Base-by-base conservation (phyloP, 2,888 invertebrate species). In the Tetranychus piercei region DNA sequence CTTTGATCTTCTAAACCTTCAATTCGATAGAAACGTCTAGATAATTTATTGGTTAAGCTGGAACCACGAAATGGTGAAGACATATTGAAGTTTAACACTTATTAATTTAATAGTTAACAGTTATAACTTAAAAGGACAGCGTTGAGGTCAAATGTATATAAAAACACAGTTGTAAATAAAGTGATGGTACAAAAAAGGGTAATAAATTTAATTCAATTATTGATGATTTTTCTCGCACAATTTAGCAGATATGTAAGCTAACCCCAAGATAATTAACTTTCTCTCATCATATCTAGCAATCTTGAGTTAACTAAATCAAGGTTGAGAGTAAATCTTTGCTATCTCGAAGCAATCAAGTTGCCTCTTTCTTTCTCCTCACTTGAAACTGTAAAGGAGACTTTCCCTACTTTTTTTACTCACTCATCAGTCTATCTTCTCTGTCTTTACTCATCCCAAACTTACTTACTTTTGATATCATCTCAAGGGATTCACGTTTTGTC, bases 1-100 rank as follows among this genome's bases (percentile, higher is more conserved):
- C 86, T 89, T 82, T 91, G 92, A 81, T 87, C 88, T 79, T 22
- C 81, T 77, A 86, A 88, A 80, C 89, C 92, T 81, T 92, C 92
- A 43, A 89, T 88, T 44, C 92, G 87, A 83, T 93, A 93, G 85
- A 91, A 92, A 80, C 92, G 87, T 78, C 74, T n/a, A 23, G 69
- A 69, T 23, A 69, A 69, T 69, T 69, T 69, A 22, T 23, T 69
- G 22, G 69, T 23, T 11, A 23, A 69, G 5, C 11, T 11, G 69
- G 22, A 20, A 69, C 69, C 69, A 23, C 69, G 55, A 55, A 55
- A 55, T 15, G 6, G 55, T 6, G 55, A 55, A 0, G 55, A 55
- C 55, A 55, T 55, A 15, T 55, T 55, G 55, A 7, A 15, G 67
- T 34, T 34, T 34, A 34, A 34, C 34, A 34, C 34, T 34, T 23